Conservation (phyloP, 2,797 vertebrate genomes). For the Characodon lateralis region DNA sequence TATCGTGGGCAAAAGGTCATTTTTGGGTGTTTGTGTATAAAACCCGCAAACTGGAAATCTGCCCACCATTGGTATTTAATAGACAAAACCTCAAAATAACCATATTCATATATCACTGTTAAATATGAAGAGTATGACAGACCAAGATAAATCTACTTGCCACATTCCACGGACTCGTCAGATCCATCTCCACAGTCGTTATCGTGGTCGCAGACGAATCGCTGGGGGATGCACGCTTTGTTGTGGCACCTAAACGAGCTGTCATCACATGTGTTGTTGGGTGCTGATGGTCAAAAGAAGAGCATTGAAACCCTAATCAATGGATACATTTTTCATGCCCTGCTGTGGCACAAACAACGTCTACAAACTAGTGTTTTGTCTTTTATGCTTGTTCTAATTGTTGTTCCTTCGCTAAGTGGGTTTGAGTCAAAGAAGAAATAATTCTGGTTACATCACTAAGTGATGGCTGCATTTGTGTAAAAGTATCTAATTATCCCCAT, state of each 20-base stretch:
- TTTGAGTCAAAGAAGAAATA: slow-evolving; percentile 22
- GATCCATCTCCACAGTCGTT: slow-evolving; percentile 97
- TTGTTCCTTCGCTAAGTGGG: slow-evolving; percentile 1
- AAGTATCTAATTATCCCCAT: slow-evolving; percentile 13
- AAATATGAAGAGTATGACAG: slow-evolving; percentile 10
- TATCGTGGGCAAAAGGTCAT: not conserved
- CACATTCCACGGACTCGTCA: slow-evolving; percentile 94
- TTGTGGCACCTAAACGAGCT: slow-evolving; percentile 93
- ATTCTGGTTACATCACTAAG: slow-evolving; percentile 10
- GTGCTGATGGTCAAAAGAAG: slow-evolving; percentile 80
- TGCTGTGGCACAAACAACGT: slow-evolving; percentile 8
- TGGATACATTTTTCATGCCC: slow-evolving; percentile 10
- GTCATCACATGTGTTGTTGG: slow-evolving; percentile 96
- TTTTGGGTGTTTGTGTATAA: not conserved
- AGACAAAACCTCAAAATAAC: not conserved
- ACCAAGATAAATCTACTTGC: slow-evolving; percentile 77
- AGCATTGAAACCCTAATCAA: slow-evolving; percentile 18
- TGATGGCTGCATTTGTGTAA: slow-evolving; percentile 8
- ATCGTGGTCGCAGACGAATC: slow-evolving; percentile 95
- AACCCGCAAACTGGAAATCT: not conserved
- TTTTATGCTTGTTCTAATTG: slow-evolving; percentile 4
- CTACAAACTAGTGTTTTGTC: slow-evolving; percentile 4
- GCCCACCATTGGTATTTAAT: not conserved
- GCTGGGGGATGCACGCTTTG: slow-evolving; percentile 91
- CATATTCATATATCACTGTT: not conserved